Percentiles rank a stretch among this genome's conserved stretches.
phyloP scores from a whole-genome alignment of 2,797 vertebrate species.

The Oreochromis grahami region DNA sequence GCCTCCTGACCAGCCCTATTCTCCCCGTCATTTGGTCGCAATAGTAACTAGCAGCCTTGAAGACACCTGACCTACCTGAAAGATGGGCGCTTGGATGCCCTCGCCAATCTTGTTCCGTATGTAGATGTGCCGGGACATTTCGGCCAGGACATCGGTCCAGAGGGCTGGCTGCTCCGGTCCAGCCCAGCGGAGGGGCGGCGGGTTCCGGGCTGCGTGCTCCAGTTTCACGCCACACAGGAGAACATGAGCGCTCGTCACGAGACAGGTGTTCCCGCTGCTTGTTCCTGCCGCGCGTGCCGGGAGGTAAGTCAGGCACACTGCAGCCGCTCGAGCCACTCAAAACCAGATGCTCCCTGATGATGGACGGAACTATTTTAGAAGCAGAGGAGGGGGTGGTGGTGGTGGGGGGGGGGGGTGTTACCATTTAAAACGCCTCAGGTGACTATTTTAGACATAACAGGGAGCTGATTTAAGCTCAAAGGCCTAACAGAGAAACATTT shows the following conservation, averaged over 20 bases:
- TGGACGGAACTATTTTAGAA: conserved; percentile 38
- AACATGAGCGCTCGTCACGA: conserved; percentile 8
- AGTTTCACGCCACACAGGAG: conserved; percentile 65
- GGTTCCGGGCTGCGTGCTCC: conserved; percentile 74
- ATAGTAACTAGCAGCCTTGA: not conserved
- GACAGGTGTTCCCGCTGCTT: not conserved
- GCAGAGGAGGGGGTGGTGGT: not conserved
- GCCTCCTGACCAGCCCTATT: not conserved
- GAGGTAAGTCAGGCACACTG: not conserved
- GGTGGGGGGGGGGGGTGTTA: not conserved
- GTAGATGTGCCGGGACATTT: conserved; percentile 88
- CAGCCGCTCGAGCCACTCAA: conserved; percentile 15
- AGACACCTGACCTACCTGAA: conserved; percentile 74
- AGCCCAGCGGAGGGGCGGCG: conserved; percentile 74
- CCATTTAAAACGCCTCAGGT: not conserved
- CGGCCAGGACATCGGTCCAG: conserved; percentile 82
- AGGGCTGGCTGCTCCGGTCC: conserved; percentile 77
- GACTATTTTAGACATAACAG: not conserved
- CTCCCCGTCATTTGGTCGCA: not conserved
- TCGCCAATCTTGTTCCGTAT: conserved; percentile 85
- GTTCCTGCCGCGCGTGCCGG: not conserved
- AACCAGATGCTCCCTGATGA: conserved; percentile 27
- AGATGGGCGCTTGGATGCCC: conserved; percentile 83
- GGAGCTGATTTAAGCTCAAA: not conserved
- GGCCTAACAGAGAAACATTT: not conserved